Conservation (phyloP, 2,797 vertebrate genomes). For the Spondyliosoma cantharus region DNA sequence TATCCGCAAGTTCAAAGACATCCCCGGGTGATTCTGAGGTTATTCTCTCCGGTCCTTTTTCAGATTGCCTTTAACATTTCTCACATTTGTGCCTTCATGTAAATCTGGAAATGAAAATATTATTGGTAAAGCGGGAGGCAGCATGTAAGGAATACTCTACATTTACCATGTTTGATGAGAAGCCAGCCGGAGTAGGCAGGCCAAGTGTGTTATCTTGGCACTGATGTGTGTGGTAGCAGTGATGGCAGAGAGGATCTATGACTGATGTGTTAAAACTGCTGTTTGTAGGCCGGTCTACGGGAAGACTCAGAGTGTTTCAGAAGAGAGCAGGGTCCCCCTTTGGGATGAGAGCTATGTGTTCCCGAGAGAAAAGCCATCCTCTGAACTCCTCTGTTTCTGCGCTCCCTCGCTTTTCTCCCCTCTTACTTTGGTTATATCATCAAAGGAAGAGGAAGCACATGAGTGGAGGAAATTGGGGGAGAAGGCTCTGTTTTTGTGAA, state of each 20-base stretch:
- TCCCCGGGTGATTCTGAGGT: conserved; percentile 61
- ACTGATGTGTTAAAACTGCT: conserved; percentile 72
- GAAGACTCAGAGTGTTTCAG: conserved; percentile 70
- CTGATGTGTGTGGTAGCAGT: conserved; percentile 49
- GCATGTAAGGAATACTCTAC: conserved; percentile 6
- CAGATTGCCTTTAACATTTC: conserved; percentile 46
- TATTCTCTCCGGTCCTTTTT: conserved; percentile 58
- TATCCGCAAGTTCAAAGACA: conserved; percentile 70
- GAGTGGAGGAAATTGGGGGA: conserved; percentile 69
- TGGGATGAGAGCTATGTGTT: conserved; percentile 67
- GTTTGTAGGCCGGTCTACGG: conserved; percentile 60
- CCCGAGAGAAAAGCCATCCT: conserved; percentile 72
- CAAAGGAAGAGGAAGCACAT: conserved; percentile 75
- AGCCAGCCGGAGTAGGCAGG: conserved; percentile 31
- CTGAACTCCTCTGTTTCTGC: conserved; percentile 74
- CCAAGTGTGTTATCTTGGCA: conserved; percentile 42
- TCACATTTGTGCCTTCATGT: conserved; percentile 39
- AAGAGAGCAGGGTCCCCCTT: conserved; percentile 65
- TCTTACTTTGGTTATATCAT: conserved; percentile 79
- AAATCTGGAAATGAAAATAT: conserved; percentile 37
- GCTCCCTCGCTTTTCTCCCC: conserved; percentile 63
- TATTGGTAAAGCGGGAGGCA: conserved; percentile 43
- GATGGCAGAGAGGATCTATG: conserved; percentile 47
- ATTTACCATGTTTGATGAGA: conserved; percentile 52
- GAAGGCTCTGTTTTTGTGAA: conserved; percentile 77